Conservation (phyloP, 1,140 invertebrate species). For the Calephelis virginiensis region DNA sequence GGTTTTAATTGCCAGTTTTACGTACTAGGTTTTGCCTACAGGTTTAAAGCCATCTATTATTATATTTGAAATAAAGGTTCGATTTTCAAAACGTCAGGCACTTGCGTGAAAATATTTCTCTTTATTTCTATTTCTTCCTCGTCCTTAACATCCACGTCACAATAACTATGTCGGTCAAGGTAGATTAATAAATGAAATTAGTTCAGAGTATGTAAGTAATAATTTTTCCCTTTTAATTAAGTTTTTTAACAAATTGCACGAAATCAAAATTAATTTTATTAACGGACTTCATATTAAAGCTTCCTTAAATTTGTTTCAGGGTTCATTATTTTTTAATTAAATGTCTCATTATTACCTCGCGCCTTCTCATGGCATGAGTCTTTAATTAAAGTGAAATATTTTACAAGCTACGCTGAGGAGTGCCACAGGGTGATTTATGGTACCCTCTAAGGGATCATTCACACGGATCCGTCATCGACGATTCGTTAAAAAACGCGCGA, state of each 20-base stretch:
- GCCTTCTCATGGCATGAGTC: slow-evolving; percentile 11
- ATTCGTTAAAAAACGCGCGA: too few relatives aligned
- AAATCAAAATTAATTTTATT: slow-evolving; percentile 7
- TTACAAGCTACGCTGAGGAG: slow-evolving; percentile 11
- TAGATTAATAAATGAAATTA: too few relatives aligned
- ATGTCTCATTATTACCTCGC: slow-evolving; percentile 20
- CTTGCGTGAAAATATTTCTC: neutral
- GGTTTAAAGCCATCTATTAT: too few relatives aligned
- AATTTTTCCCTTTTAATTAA: too few relatives aligned
- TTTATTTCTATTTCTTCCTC: too few relatives aligned
- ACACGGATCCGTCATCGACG: too few relatives aligned
- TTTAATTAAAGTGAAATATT: slow-evolving; percentile 27
- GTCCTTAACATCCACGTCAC: too few relatives aligned
- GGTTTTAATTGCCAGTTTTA: too few relatives aligned
- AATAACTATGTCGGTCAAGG: too few relatives aligned
- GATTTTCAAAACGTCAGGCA: neutral
- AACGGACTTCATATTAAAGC: slow-evolving; percentile 3
- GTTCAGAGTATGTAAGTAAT: too few relatives aligned
- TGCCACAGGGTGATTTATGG: slow-evolving; percentile 18
- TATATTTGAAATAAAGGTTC: too few relatives aligned
- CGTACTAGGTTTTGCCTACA: too few relatives aligned
- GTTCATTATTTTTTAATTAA: slow-evolving; percentile 26
- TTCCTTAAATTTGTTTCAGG: slow-evolving; percentile 16
- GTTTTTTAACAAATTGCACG: neutral
- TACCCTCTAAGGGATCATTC: neutral